Evolutionary conservation across 2,113 vertebrate species (phyloP).

Genomic region (Planiliza haematocheilus): DNA sequence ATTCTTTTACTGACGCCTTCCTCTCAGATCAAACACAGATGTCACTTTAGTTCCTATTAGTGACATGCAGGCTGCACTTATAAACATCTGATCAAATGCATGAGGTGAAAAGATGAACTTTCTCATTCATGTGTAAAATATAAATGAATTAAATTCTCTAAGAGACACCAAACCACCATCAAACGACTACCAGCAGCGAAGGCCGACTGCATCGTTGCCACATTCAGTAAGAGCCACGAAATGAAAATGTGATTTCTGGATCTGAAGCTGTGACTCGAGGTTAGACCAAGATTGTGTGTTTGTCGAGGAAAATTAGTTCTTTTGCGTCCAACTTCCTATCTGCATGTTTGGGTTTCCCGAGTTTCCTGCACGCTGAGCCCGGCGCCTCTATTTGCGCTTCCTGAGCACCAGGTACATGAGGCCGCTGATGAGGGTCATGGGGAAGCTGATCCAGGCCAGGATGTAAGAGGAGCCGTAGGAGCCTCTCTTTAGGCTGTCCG

Average conservation of each 20-base stretch:
- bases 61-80: too few species aligned
- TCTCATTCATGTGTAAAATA: too few species aligned
- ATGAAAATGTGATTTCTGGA: neutral
- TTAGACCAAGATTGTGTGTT: constrained; percentile 5
- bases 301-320: constrained; percentile 4
- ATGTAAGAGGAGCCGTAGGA: constrained; percentile 90
- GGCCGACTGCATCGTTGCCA: too few species aligned
- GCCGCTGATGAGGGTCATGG: constrained; percentile 93
- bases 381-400: constrained; percentile 95
- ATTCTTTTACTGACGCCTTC: too few species aligned
- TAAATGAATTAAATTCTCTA: too few species aligned
- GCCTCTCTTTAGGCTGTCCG: constrained; percentile 50
- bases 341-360: neutral
- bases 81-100: too few species aligned
- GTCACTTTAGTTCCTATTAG: too few species aligned
- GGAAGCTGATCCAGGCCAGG: constrained; percentile 94
- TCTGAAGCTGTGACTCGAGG: constrained; percentile 12
- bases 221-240: too few species aligned
- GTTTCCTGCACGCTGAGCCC: constrained; percentile 91
- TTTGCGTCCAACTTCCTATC: constrained; percentile 47
- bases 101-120: too few species aligned
- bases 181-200: too few species aligned
- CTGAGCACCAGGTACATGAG: constrained; percentile 95
- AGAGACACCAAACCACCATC: too few species aligned
- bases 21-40: too few species aligned